Evolutionary conservation across 1,140 invertebrate genomes (phyloP).

Genomic region (Drosophila nannoptera): DNA sequence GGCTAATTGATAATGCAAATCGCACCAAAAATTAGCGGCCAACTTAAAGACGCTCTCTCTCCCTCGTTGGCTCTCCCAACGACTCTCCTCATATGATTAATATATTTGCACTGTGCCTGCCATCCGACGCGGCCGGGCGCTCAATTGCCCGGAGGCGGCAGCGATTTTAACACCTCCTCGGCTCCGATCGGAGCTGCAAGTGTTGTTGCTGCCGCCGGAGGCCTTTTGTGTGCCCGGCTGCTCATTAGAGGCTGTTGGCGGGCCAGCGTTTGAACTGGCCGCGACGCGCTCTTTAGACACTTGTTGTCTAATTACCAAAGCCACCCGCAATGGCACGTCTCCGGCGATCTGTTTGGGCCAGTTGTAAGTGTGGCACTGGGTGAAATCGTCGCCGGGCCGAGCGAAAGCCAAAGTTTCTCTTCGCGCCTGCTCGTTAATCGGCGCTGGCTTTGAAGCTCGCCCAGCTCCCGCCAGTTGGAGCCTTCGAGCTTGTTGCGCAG

Average conservation of each 20-base stretch:
- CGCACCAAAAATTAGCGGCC: conserved; percentile 66
- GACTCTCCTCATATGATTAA: conserved; percentile 68
- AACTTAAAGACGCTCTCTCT: conserved; percentile 53
- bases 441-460: conserved; percentile 39
- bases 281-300: conserved; percentile 50
- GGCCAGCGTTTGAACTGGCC: conserved; percentile 55
- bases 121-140: conserved; percentile 43
- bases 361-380: conserved; percentile 71
- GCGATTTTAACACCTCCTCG: conserved; percentile 70
- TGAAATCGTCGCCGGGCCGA: conserved; percentile 59
- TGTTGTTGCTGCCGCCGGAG: conserved; percentile 1
- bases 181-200: neutral
- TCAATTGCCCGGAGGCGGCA: conserved; percentile 55
- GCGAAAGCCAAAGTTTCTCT: conserved; percentile 72
- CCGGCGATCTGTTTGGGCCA: conserved; percentile 45
- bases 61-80: too few species aligned
- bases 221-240: conserved; percentile 3
- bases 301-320: conserved; percentile 74
- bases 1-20: conserved; percentile 73
- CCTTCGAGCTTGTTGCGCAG: conserved; percentile 44
- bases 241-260: conserved; percentile 52
- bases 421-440: conserved; percentile 58
- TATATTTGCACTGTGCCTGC: conserved; percentile 59
- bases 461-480: conserved; percentile 5
- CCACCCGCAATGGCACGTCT: conserved; percentile 69